Evolutionary conservation across 2,113 vertebrate genomes (phyloP).

Genomic region (Nycticorax nycticorax): DNA sequence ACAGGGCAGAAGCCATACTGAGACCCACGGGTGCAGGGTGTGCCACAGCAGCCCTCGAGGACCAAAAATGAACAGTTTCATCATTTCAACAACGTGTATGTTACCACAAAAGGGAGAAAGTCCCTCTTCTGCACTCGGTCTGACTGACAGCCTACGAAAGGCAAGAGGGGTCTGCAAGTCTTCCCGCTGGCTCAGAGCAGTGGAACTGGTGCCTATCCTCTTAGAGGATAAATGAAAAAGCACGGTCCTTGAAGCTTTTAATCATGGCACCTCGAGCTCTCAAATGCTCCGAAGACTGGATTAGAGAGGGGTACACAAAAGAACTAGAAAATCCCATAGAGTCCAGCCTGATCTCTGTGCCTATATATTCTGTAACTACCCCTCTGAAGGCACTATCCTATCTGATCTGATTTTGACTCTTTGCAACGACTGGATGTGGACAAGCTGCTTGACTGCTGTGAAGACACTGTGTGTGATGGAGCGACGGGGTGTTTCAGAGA

Average conservation of each 20-base stretch:
- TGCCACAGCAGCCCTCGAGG: background rate
- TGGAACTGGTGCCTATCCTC: background rate
- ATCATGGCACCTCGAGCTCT: background rate
- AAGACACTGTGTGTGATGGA: background rate
- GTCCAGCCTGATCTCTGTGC: background rate
- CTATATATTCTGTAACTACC: background rate
- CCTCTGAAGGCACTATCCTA: background rate
- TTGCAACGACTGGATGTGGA: background rate
- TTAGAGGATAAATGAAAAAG: background rate
- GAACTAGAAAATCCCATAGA: background rate
- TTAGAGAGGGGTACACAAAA: background rate
- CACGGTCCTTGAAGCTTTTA: background rate
- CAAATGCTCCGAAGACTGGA: background rate
- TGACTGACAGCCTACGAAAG: background rate
- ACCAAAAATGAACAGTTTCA: background rate
- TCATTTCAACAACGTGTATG: background rate
- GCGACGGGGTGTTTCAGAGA: background rate
- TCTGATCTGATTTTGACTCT: background rate
- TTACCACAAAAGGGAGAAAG: background rate
- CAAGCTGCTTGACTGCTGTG: background rate
- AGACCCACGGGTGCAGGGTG: background rate
- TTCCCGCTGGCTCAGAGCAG: background rate
- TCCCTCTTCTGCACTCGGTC: rapidly evolving
- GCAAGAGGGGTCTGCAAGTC: background rate
- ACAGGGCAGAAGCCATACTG: background rate